These are phyloP conservation scores for Trematocara zebra DNA, from an alignment of 2,113 vertebrate species.

Conservation along the genomic window DNA sequence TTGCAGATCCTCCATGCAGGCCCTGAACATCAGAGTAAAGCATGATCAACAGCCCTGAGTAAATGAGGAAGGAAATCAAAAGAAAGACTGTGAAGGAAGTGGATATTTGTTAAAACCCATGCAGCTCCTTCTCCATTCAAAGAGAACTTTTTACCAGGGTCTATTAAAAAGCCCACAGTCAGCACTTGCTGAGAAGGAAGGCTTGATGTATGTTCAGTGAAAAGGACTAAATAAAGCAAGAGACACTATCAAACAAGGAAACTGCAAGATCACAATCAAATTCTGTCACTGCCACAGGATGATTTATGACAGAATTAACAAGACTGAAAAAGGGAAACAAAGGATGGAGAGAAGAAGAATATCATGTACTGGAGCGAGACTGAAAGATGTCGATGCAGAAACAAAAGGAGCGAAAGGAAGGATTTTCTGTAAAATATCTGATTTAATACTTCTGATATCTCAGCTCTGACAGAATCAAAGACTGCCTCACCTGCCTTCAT, in stretches of 20 bases:
- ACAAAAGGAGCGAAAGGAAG: neutral
- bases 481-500: constrained; percentile 45
- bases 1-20: constrained; percentile 21
- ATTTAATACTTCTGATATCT: constrained; percentile 27
- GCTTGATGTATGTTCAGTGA: neutral
- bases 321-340: constrained; percentile 6
- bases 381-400: neutral
- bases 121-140: neutral
- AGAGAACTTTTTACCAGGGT: constrained; percentile 3
- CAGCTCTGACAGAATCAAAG: constrained; percentile 1
- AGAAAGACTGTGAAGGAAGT: neutral
- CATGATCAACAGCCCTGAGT: constrained; percentile 13
- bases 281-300: constrained; percentile 46
- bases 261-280: constrained; percentile 54
- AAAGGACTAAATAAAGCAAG: constrained; percentile 10
- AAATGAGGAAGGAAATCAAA: neutral
- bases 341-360: neutral
- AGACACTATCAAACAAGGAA: constrained; percentile 38
- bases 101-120: neutral
- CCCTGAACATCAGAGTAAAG: constrained; percentile 26
- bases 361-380: neutral
- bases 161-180: constrained; percentile 1
- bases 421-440: constrained; percentile 16
- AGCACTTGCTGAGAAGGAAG: neutral
- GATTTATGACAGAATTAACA: constrained; percentile 56